Conservation (phyloP, 2,888 invertebrate genomes). For the Nowickia ferox region DNA sequence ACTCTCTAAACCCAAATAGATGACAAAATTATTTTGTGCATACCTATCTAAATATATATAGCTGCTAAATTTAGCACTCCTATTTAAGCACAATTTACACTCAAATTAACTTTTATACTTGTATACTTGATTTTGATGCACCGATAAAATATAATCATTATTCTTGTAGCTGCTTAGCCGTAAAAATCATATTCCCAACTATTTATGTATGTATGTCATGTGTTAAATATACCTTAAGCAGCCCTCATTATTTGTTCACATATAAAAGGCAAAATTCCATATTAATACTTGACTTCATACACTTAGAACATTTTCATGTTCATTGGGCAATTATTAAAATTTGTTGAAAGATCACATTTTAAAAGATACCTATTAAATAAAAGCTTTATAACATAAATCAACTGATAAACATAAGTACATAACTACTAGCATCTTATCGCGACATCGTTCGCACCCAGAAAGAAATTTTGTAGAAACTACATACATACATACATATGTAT, state of each 20-base stretch:
- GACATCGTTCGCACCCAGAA: too few species aligned
- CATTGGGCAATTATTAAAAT: neutral
- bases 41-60: neutral
- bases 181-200: conserved; percentile 1
- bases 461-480: too few species aligned
- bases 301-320: neutral
- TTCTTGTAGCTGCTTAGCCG: neutral
- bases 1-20: too few species aligned
- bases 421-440: too few species aligned
- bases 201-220: neutral
- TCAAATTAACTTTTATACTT: conserved; percentile 58
- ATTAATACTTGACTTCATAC: neutral
- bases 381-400: too few species aligned
- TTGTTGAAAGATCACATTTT: neutral
- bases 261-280: neutral
- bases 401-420: too few species aligned
- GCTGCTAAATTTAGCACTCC: conserved; percentile 29
- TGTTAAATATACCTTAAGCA: too few species aligned
- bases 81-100: conserved; percentile 41
- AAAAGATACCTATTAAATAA: too few species aligned
- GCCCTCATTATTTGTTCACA: neutral
- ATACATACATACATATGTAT: too few species aligned
- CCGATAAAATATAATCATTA: conserved; percentile 12
- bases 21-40: neutral
- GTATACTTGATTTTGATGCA: conserved; percentile 51